These are phyloP conservation scores for Lysandra bellargus DNA, from an alignment of 2,888 invertebrate species.

Conservation along the genomic window DNA sequence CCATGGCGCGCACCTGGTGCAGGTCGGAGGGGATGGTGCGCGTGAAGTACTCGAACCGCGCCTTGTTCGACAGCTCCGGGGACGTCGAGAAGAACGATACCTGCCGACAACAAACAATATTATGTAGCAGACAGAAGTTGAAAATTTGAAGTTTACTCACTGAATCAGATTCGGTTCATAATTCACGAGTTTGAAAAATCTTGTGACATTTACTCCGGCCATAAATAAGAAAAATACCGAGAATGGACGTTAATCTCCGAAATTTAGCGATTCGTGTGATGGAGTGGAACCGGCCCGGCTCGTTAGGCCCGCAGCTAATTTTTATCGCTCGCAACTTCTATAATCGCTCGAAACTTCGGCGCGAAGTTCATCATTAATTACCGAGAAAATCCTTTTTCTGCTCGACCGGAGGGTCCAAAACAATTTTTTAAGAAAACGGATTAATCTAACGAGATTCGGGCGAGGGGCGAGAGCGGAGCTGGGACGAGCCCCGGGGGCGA, in stretches of 20 bases:
- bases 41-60: conserved; percentile 95
- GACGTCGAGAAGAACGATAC: conserved; percentile 97
- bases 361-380: conserved; percentile 26
- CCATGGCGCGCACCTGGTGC: conserved; percentile 97
- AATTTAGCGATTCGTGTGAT: background rate
- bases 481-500: background rate
- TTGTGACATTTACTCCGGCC: background rate
- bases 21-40: conserved; percentile 94
- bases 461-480: conserved; percentile 1
- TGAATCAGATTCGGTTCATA: background rate
- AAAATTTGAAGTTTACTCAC: background rate
- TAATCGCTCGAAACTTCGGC: background rate
- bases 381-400: conserved; percentile 1
- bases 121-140: background rate
- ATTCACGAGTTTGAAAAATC: background rate
- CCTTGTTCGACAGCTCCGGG: conserved; percentile 95
- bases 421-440: conserved; percentile 21
- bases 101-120: conserved; percentile 66
- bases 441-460: conserved; percentile 17
- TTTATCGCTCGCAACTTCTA: conserved; percentile 17
- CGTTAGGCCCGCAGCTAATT: conserved; percentile 12
- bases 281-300: background rate
- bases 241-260: conserved; percentile 14
- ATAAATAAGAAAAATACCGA: background rate
- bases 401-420: background rate